Conservation (phyloP, 2,888 invertebrate species). For the Tenthredo scrophulariae region DNA sequence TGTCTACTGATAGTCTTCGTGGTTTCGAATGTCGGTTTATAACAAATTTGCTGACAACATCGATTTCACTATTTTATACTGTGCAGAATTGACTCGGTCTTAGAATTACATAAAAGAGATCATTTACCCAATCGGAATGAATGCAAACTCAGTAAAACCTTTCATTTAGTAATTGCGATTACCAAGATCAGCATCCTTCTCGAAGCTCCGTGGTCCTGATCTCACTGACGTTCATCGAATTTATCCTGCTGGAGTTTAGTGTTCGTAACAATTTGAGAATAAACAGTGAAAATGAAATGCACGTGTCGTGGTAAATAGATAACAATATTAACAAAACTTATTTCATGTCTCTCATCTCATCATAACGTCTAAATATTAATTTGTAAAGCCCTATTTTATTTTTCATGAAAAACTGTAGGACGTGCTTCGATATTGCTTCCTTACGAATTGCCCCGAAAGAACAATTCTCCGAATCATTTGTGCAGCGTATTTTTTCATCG, state of each 20-base stretch:
- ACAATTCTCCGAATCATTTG: neutral
- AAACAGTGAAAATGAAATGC: slow-evolving; percentile 31
- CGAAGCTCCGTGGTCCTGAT: neutral
- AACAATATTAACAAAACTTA: neutral
- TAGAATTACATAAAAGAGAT: slow-evolving; percentile 47
- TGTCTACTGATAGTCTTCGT: neutral
- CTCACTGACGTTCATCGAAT: neutral
- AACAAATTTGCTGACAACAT: slow-evolving; percentile 29
- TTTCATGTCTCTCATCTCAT: neutral
- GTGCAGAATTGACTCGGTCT: neutral
- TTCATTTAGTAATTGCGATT: slow-evolving; percentile 33
- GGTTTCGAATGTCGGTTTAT: neutral
- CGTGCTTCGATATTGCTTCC: neutral
- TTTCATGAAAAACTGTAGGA: neutral
- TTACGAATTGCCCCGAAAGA: neutral
- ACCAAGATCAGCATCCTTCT: slow-evolving; percentile 17
- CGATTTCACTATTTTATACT: slow-evolving; percentile 46
- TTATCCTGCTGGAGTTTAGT: neutral
- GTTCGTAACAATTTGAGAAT: neutral
- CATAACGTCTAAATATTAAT: neutral
- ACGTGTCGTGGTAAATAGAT: slow-evolving; percentile 46
- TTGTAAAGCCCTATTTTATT: neutral
- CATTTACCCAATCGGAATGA: slow-evolving; percentile 46
- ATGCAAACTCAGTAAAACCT: neutral
- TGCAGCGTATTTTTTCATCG: slow-evolving; percentile 3